Percentiles rank a stretch among this genome's conserved stretches.
phyloP scores from a whole-genome alignment of 2,113 vertebrate species.

The Aegotheles bennettii region DNA sequence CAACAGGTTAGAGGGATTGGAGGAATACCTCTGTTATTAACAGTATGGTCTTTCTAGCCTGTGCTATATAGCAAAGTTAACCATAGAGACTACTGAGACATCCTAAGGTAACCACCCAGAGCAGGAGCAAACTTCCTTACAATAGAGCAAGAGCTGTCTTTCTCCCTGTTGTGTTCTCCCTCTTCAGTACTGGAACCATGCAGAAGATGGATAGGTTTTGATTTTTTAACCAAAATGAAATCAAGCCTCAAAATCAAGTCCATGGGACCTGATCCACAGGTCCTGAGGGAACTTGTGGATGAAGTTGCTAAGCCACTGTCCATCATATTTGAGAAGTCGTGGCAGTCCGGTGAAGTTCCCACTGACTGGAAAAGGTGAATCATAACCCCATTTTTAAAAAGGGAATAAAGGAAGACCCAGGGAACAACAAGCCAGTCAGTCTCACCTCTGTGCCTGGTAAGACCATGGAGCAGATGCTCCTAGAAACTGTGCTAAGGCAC shows the following conservation, averaged over 20 bases:
- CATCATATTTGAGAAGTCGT: too few relatives aligned
- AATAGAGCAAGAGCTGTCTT: neutral
- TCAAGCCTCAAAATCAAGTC: neutral
- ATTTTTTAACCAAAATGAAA: neutral
- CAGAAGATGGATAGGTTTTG: neutral
- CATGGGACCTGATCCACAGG: too few relatives aligned
- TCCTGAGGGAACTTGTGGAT: too few relatives aligned
- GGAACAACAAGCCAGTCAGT: too few relatives aligned
- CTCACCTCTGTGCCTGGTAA: too few relatives aligned
- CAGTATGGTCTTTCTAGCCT: neutral
- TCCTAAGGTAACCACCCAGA: neutral
- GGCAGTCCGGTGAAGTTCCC: too few relatives aligned
- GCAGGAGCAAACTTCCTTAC: neutral
- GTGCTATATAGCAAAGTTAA: neutral
- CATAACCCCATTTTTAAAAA: too few relatives aligned
- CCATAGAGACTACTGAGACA: neutral
- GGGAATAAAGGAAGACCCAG: too few relatives aligned
- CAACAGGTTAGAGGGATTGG: neutral
- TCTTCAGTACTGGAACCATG: neutral
- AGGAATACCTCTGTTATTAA: neutral
- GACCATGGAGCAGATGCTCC: too few relatives aligned
- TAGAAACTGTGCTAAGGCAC: too few relatives aligned
- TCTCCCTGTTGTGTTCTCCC: neutral
- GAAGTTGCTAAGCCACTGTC: too few relatives aligned
- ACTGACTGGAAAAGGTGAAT: too few relatives aligned